phyloP scores from a whole-genome alignment of 2,113 vertebrate genomes.

The human (Homo sapiens) region GRCh38 chr9:78352501-78353000 shows the following conservation, averaged over 20 bases:
- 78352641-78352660: neutral
- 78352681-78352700: neutral
- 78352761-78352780: too few species aligned
- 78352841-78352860: too few species aligned
- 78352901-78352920: too few species aligned
- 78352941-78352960: too few species aligned
- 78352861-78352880: too few species aligned
- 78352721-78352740: neutral
- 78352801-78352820: too few species aligned
- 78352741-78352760: neutral
- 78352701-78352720: neutral
- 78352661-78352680: neutral
- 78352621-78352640: neutral
- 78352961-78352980: too few species aligned
- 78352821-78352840: too few species aligned
- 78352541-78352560: neutral
- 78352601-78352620: neutral
- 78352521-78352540: neutral
- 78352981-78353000: too few species aligned
- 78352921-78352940: too few species aligned
- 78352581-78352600: neutral
- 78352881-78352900: too few species aligned
- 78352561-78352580: neutral
- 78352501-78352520: neutral
- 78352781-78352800: too few species aligned